A percentile compares a stretch with the other conserved stretches of the same genome.
These are phyloP conservation scores for Microctenopoma steveboyesi DNA, from an alignment of 2,797 vertebrate species.

Conservation along the genomic window DNA sequence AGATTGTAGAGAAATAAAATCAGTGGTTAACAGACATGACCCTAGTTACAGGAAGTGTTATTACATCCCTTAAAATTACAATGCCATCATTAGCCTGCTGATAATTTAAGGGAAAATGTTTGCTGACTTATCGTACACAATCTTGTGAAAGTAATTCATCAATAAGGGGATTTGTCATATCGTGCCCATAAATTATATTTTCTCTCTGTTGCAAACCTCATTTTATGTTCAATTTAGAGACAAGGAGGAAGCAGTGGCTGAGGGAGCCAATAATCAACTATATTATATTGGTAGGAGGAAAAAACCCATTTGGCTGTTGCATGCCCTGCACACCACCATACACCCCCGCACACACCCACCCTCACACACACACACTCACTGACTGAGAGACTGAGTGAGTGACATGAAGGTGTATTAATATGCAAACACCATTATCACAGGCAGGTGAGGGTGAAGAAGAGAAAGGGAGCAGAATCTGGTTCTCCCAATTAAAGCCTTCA, in stretches of 20 bases:
- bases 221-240: slow-evolving; percentile 57
- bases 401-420: slow-evolving; percentile 90
- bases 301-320: slow-evolving; percentile 88
- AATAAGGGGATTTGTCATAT: slow-evolving; percentile 34
- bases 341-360: neutral
- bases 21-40: slow-evolving; percentile 40
- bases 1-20: slow-evolving; percentile 51
- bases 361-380: neutral
- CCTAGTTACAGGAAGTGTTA: slow-evolving; percentile 28
- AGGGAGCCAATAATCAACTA: slow-evolving; percentile 60
- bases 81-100: slow-evolving; percentile 21
- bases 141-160: slow-evolving; percentile 46
- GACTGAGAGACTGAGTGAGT: slow-evolving; percentile 84
- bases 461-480: slow-evolving; percentile 88
- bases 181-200: slow-evolving; percentile 14
- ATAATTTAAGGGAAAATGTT: slow-evolving; percentile 60
- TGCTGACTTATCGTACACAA: slow-evolving; percentile 38
- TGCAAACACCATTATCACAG: slow-evolving; percentile 89
- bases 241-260: slow-evolving; percentile 39
- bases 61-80: slow-evolving; percentile 26
- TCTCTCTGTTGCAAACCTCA: slow-evolving; percentile 45
- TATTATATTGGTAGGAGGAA: slow-evolving; percentile 77
- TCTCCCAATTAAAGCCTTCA: slow-evolving; percentile 92
- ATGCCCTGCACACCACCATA: neutral
- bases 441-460: slow-evolving; percentile 77